Percentiles rank a stretch among this genome's conserved stretches.
Evolutionary conservation across 2,797 vertebrate genomes (phyloP).

Genomic region (Anguilla anguilla): DNA sequence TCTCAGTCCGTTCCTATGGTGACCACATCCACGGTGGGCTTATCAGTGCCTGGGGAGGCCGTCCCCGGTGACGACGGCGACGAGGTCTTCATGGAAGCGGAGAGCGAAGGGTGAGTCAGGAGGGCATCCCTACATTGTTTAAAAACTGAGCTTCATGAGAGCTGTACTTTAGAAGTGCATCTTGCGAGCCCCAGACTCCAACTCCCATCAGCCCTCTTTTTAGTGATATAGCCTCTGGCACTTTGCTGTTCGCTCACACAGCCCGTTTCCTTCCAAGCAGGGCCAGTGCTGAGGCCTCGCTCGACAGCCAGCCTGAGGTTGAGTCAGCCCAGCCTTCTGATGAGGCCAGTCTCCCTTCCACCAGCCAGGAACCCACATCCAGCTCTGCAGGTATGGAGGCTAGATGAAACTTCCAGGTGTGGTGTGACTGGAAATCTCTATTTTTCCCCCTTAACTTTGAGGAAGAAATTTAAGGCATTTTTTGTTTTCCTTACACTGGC

Average conservation of each 20-base stretch:
- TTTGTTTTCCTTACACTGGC: no score
- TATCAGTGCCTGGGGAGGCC: constrained; percentile 76
- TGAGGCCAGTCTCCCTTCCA: constrained; percentile 88
- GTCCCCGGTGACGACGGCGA: constrained; percentile 81
- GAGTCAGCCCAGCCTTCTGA: constrained; percentile 85
- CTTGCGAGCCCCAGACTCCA: not conserved
- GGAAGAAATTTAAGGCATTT: no score
- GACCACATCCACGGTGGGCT: constrained; percentile 82
- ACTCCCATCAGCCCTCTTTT: not conserved
- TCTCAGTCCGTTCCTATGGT: constrained; percentile 99
- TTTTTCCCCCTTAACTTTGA: not conserved
- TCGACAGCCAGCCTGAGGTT: constrained; percentile 85
- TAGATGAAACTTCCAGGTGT: not conserved
- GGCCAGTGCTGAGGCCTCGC: constrained; percentile 78
- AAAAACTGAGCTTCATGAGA: not conserved
- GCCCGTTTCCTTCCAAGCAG: constrained; percentile 39
- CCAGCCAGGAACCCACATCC: constrained; percentile 90
- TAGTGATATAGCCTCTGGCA: not conserved
- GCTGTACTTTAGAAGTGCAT: not conserved
- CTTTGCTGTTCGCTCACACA: not conserved
- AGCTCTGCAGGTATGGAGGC: constrained; percentile 79
- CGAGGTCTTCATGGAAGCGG: constrained; percentile 94
- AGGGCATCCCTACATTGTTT: not conserved
- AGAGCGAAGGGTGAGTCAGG: constrained; percentile 83
- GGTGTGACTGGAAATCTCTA: constrained; percentile 3